These are phyloP conservation scores for Ricordea florida DNA, from an alignment of 92 coral and sea anemone genomes.

Conservation along the genomic window DNA sequence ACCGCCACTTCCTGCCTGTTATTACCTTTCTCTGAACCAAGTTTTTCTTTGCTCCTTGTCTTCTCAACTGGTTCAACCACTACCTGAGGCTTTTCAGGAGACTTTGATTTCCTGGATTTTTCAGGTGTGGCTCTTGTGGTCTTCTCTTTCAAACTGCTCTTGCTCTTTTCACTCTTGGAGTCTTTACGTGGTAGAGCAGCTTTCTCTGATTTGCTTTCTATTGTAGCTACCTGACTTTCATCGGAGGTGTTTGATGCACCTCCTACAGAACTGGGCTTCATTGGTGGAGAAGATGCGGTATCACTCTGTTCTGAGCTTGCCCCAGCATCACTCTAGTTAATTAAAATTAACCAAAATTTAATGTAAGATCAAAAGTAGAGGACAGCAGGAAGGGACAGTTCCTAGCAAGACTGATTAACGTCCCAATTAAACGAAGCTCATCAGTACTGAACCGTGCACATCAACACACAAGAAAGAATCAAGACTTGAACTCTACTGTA, in stretches of 20 bases:
- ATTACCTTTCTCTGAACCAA: neutral
- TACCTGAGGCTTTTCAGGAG: constrained; percentile 46
- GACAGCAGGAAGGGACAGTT: neutral
- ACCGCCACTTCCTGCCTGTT: no score
- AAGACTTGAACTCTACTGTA: no score
- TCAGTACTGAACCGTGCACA: no score
- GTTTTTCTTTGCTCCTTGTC: neutral
- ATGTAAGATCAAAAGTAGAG: neutral
- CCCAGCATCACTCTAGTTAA: constrained; percentile 47
- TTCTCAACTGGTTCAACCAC: constrained; percentile 17
- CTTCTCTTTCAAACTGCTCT: constrained; percentile 44
- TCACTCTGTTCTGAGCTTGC: constrained; percentile 29
- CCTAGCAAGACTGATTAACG: no score
- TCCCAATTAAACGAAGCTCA: no score
- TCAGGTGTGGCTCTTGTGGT: constrained; percentile 34
- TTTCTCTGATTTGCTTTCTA: constrained; percentile 4
- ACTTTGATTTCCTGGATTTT: constrained; percentile 36
- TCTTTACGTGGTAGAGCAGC: constrained; percentile 28
- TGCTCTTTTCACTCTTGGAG: constrained; percentile 44
- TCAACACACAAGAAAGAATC: no score
- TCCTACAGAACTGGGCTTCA: neutral
- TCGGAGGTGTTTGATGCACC: constrained; percentile 23
- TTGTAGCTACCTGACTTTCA: constrained; percentile 1
- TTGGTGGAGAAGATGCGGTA: constrained; percentile 20
- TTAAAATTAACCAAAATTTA: no score